Conservation (phyloP, 2,797 vertebrate species). For the Odontamblyopus rebecca region DNA sequence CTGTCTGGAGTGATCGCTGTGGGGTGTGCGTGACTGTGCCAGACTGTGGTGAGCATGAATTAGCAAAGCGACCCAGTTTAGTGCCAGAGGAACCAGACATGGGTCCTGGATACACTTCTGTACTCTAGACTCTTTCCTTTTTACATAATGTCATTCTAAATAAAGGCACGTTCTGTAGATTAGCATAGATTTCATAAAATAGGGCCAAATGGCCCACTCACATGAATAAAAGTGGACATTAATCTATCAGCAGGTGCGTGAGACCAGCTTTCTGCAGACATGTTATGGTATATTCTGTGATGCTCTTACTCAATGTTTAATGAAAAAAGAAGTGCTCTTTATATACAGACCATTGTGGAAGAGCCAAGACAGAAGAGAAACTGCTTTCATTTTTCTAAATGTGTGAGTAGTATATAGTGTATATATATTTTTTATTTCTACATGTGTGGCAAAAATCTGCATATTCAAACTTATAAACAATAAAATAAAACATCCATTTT, state of each 20-base stretch:
- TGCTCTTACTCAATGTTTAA: background rate
- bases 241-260: background rate
- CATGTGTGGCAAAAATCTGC: background rate
- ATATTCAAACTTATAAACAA: background rate
- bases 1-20: background rate
- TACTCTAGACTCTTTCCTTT: constrained; percentile 13
- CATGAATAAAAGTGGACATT: background rate
- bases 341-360: background rate
- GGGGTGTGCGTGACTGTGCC: constrained; percentile 72
- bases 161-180: constrained; percentile 21
- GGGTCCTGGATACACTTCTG: constrained; percentile 26
- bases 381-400: too few species aligned
- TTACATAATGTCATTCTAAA: constrained; percentile 25
- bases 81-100: constrained; percentile 52
- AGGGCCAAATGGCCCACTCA: background rate
- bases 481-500: too few species aligned
- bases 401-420: background rate
- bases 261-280: background rate
- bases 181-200: constrained; percentile 3
- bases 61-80: constrained; percentile 74
- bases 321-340: background rate
- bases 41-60: constrained; percentile 58
- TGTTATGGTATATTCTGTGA: background rate
- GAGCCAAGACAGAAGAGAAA: too few species aligned
- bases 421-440: too few species aligned